Percentiles rank a stretch among this genome's conserved stretches.
phyloP scores from a whole-genome alignment of 2,113 vertebrate genomes.

The Falco punctatus region DNA sequence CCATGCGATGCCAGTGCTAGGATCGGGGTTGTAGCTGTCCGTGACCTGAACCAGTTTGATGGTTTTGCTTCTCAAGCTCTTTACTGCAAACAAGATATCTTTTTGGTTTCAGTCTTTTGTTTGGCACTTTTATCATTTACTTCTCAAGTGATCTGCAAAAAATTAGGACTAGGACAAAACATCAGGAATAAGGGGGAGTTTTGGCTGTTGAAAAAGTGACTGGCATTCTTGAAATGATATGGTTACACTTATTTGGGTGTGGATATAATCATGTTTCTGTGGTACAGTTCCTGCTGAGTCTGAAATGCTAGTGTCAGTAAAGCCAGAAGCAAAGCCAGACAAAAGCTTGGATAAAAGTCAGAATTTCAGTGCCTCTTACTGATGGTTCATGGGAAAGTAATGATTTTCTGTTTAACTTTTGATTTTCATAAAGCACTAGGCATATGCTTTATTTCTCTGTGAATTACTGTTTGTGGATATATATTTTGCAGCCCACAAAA shows the following conservation, averaged over 20 bases:
- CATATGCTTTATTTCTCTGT: background rate
- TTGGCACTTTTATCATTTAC: background rate
- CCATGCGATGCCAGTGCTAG: background rate
- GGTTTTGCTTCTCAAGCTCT: background rate
- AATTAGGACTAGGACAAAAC: background rate
- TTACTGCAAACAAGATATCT: background rate
- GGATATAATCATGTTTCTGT: constrained; percentile 14
- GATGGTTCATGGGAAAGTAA: constrained; percentile 26
- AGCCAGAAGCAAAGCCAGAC: constrained; percentile 49
- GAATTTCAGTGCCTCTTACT: constrained; percentile 15
- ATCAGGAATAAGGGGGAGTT: background rate
- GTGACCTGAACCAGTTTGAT: background rate
- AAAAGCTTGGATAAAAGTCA: constrained; percentile 55
- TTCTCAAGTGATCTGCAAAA: background rate
- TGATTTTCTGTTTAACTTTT: background rate
- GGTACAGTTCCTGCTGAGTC: constrained; percentile 35
- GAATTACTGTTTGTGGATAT: background rate
- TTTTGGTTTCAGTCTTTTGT: background rate
- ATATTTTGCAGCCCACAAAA: background rate
- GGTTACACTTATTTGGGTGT: constrained; percentile 24
- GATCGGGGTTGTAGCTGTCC: background rate
- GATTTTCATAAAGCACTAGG: background rate
- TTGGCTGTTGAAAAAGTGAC: background rate
- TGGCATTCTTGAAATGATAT: background rate
- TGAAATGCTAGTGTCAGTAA: constrained; percentile 56